A percentile compares a stretch with the other conserved stretches of the same genome.
Conservation (phyloP, 2,797 vertebrate species). For the Poecile montanus region DNA sequence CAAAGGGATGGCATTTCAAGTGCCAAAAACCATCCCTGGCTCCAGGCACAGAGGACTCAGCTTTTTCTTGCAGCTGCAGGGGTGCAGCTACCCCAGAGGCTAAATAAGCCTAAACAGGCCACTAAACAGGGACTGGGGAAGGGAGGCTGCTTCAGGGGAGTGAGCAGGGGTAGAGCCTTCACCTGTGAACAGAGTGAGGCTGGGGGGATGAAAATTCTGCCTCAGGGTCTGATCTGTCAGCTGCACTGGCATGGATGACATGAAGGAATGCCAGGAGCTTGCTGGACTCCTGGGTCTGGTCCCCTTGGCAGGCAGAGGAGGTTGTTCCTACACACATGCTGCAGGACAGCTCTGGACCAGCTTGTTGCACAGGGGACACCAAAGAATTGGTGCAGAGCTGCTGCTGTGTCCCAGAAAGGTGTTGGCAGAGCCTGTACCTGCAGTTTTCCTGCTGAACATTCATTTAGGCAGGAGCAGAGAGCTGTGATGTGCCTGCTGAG, state of each 20-base stretch:
- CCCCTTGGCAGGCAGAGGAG: background rate
- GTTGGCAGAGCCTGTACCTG: background rate
- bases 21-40: background rate
- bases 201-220: background rate
- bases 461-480: background rate
- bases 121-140: background rate
- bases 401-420: background rate
- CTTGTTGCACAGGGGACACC: background rate
- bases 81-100: background rate
- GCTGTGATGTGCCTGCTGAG: background rate
- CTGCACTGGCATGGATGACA: background rate
- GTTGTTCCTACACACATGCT: background rate
- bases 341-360: background rate
- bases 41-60: background rate
- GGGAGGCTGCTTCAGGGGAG: background rate
- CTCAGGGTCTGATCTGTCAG: background rate
- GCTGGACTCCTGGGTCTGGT: background rate
- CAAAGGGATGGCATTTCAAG: background rate
- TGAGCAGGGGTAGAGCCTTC: background rate
- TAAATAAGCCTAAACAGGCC: background rate
- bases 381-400: background rate
- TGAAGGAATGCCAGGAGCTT: background rate
- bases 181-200: background rate
- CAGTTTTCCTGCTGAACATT: background rate
- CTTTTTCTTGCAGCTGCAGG: background rate